Conservation (phyloP, 2,888 invertebrate genomes). For the Petrolisthes cinctipes region DNA sequence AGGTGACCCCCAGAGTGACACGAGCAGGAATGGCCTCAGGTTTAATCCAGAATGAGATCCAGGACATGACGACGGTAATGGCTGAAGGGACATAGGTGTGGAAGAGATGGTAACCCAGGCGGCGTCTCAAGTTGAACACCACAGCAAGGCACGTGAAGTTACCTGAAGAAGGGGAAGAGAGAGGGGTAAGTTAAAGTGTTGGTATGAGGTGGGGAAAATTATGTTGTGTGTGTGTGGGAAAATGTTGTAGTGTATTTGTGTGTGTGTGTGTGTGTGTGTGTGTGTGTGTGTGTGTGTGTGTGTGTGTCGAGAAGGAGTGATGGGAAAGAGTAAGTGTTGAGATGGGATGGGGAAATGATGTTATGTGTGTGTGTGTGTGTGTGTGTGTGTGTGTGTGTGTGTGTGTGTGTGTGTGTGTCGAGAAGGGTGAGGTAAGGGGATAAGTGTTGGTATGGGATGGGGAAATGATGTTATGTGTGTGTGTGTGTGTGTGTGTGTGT, state of each 20-base stretch:
- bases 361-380: no score
- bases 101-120: conserved; percentile 89
- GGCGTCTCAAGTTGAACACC: conserved; percentile 84
- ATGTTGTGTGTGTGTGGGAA: no score
- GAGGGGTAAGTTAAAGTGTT: neutral
- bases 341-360: neutral
- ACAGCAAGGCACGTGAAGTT: conserved; percentile 93
- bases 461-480: no score
- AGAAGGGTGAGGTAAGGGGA: no score
- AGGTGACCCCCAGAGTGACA: conserved; percentile 89
- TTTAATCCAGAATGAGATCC: conserved; percentile 97
- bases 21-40: conserved; percentile 92
- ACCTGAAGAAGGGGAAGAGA: conserved; percentile 73
- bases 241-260: no score
- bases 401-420: no score
- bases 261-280: no score
- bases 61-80: conserved; percentile 92
- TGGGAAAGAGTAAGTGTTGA: neutral
- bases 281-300: no score
- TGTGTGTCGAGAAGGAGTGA: no score
- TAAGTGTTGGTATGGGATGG: neutral
- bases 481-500: no score
- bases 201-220: neutral
- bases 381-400: no score
- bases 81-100: conserved; percentile 94